Evolutionary conservation across 2,113 vertebrate genomes (phyloP), one percentile per base, ranked within the genome.

Genomic region (Colius striatus): DNA sequence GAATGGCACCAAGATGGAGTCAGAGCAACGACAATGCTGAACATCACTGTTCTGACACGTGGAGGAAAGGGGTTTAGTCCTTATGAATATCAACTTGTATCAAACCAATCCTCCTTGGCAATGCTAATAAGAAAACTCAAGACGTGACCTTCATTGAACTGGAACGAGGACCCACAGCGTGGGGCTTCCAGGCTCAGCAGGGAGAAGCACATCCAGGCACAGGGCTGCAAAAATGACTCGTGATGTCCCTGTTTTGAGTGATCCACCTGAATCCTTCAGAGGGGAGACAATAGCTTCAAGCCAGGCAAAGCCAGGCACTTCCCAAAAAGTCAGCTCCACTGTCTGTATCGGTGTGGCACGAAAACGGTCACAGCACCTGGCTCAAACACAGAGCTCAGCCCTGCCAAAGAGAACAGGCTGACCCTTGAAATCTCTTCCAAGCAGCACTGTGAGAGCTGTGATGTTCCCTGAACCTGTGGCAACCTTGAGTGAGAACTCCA

Each of bases 1-100:
- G 18, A 60, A 41, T 2, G 11, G 29, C 61, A 60, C 13, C 30
- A 8, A 41, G 29, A 19, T 8, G 16, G 29, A 19, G 13, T 8
- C 47, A 57, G n/a, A 61, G 41, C 38, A 5, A 75, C 51, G 9
- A 5, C 67, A 43, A 1, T 6, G n/a, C n/a, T 51, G 25, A 17
- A 41, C 22, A 4, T 51, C 32, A 6, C 27, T 1, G 0, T 7
- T 51, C 1, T 3, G 67, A 22, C 6, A 16, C 0, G 0, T 2
- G 29, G 48, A 70, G 43, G 14, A 36, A 83, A 62, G 30, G 30
- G 6, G 34, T 10, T 84, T 45, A 51, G n/a, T 29, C 32, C 12
- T 55, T 3, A 8, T 1, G 5, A 75, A 63, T 13, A 79, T 41
- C 38, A 95, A 90, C 12, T 45, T 16, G 0, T 7, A 48, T 8